These are phyloP conservation scores for Gerris buenoi DNA, from an alignment of 1,140 invertebrate species.

Conservation along the genomic window DNA sequence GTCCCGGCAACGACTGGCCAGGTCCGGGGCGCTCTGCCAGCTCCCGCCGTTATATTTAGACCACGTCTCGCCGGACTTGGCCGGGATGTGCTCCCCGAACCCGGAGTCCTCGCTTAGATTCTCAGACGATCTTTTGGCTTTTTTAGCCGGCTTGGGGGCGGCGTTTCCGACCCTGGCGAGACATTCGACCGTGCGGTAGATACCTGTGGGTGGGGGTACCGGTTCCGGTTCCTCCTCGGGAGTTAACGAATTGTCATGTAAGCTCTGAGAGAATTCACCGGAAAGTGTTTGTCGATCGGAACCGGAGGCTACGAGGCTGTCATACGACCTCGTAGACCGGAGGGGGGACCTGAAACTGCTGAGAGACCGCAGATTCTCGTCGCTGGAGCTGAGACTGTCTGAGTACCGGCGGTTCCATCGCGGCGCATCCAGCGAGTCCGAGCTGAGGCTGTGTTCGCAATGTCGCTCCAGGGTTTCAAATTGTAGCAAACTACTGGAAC, in stretches of 20 bases:
- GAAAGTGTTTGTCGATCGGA: constrained; percentile 13
- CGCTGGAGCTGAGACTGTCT: constrained; percentile 33
- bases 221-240: constrained; percentile 12
- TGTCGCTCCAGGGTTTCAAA: constrained; percentile 62
- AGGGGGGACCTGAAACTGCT: constrained; percentile 27
- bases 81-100: constrained; percentile 43
- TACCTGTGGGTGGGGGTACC: constrained; percentile 9
- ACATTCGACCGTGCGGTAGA: constrained; percentile 25
- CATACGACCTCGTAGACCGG: constrained; percentile 34
- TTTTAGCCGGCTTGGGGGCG: neutral
- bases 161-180: constrained; percentile 15
- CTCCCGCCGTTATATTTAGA: constrained; percentile 23
- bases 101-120: constrained; percentile 60
- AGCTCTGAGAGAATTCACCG: constrained; percentile 22
- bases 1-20: constrained; percentile 13
- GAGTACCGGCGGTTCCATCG: constrained; percentile 21
- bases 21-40: constrained; percentile 24
- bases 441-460: constrained; percentile 36
- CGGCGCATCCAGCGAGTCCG: constrained; percentile 37
- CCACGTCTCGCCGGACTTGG: constrained; percentile 11
- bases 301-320: constrained; percentile 28
- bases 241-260: constrained; percentile 19
- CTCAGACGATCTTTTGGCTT: constrained; percentile 39
- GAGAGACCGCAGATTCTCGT: constrained; percentile 32
- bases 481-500: constrained; percentile 60